A percentile compares a stretch with the other conserved stretches of the same genome.
These are phyloP conservation scores for Drosophila pseudoananassae DNA, from an alignment of 1,140 invertebrate genomes.

Conservation along the genomic window DNA sequence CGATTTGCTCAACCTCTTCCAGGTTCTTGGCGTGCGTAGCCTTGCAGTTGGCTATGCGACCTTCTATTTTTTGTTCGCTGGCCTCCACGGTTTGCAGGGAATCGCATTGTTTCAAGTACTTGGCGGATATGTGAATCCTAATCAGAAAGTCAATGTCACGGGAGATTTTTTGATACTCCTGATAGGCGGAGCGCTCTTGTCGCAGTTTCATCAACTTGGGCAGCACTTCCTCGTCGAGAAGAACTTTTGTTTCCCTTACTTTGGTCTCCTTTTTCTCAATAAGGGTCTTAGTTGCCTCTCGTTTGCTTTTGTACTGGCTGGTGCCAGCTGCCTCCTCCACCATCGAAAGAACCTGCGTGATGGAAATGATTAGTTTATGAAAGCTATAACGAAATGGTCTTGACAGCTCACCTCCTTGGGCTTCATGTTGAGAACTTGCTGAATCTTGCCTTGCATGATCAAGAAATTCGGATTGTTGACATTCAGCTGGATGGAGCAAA, in stretches of 20 bases:
- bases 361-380: not conserved
- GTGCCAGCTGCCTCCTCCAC: slow-evolving; percentile 99
- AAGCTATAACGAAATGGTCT: not conserved
- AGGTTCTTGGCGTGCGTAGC: slow-evolving; percentile 85
- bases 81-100: slow-evolving; percentile 56
- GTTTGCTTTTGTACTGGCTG: slow-evolving; percentile 98
- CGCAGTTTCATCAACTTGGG: slow-evolving; percentile 95
- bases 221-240: slow-evolving; percentile 94
- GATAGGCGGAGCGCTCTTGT: slow-evolving; percentile 92
- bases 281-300: slow-evolving; percentile 92
- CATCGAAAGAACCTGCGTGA: slow-evolving; percentile 94
- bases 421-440: slow-evolving; percentile 99
- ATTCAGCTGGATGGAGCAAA: slow-evolving; percentile 98
- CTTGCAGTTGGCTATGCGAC: slow-evolving; percentile 74
- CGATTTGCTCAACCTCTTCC: slow-evolving; percentile 85
- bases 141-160: slow-evolving; percentile 94
- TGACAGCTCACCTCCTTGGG: slow-evolving; percentile 91
- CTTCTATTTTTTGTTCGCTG: slow-evolving; percentile 62
- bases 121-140: slow-evolving; percentile 85
- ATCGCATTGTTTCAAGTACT: slow-evolving; percentile 67
- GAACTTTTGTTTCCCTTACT: slow-evolving; percentile 92
- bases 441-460: slow-evolving; percentile 99
- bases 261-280: slow-evolving; percentile 98
- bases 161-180: slow-evolving; percentile 94
- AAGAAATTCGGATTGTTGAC: slow-evolving; percentile 99